phyloP scores from a whole-genome alignment of 1,140 invertebrate species.

The Pachypsylla venusta region DNA sequence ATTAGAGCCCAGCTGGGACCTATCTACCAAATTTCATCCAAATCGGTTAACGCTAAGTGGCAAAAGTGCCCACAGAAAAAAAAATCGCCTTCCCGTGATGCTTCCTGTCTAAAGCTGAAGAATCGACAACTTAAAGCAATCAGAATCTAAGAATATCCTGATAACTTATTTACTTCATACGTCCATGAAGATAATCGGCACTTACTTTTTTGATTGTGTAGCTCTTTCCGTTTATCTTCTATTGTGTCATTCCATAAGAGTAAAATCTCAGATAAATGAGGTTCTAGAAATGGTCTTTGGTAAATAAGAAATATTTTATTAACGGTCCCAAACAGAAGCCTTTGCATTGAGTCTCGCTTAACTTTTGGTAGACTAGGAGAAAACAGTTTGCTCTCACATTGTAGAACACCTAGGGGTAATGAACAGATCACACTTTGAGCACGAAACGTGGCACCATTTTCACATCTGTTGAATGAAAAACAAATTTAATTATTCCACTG shows the following conservation, averaged over 20 bases:
- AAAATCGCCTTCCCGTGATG: too few species aligned
- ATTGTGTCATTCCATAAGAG: constrained; percentile 48
- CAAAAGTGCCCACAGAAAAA: too few species aligned
- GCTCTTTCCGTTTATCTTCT: not conserved
- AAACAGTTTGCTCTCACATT: constrained; percentile 60
- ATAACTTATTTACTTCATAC: too few species aligned
- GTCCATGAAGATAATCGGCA: too few species aligned
- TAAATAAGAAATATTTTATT: constrained; percentile 91
- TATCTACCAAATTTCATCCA: too few species aligned
- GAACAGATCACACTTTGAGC: constrained; percentile 83
- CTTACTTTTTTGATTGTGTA: too few species aligned
- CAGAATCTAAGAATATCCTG: too few species aligned
- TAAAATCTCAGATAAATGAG: constrained; percentile 73
- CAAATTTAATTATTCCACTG: not conserved
- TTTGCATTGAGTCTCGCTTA: constrained; percentile 68
- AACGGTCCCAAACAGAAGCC: constrained; percentile 76
- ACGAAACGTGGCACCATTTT: constrained; percentile 56
- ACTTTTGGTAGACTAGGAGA: constrained; percentile 64
- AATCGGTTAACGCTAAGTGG: too few species aligned
- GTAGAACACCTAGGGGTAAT: constrained; percentile 80
- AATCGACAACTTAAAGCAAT: too few species aligned
- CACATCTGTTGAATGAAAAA: constrained; percentile 48
- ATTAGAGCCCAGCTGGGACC: too few species aligned
- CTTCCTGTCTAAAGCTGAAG: too few species aligned
- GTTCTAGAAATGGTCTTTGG: constrained; percentile 73